phyloP scores from a whole-genome alignment of 2,113 vertebrate species.

The Gymnorhina tibicen region DNA sequence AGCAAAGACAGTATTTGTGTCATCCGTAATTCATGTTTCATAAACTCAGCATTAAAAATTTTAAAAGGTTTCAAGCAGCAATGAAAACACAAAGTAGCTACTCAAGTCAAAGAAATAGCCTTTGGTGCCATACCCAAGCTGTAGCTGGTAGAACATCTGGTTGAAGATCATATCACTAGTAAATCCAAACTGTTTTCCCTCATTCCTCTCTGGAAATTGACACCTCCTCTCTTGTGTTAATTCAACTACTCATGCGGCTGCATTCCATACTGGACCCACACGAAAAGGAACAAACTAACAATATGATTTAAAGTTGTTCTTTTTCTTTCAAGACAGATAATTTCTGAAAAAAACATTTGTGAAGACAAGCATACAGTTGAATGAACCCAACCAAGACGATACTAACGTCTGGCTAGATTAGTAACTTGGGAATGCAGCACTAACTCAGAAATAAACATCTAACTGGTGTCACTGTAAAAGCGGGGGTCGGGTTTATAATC shows the following conservation, averaged over 20 bases:
- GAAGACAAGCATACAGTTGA: neutral
- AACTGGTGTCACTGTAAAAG: neutral
- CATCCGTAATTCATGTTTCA: neutral
- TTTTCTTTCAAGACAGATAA: neutral
- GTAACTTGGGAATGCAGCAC: neutral
- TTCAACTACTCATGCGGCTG: neutral
- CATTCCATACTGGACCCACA: neutral
- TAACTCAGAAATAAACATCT: neutral
- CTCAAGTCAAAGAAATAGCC: neutral
- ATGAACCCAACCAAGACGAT: neutral
- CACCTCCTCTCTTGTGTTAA: neutral
- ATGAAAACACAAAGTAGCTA: neutral
- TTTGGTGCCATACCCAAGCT: neutral
- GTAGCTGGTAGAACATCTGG: neutral
- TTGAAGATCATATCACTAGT: neutral
- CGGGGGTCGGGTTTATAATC: neutral
- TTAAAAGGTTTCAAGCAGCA: neutral
- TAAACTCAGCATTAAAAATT: neutral
- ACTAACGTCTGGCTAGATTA: neutral
- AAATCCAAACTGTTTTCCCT: neutral
- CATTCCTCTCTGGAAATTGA: neutral
- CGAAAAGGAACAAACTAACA: neutral
- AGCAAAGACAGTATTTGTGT: neutral
- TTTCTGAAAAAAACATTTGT: neutral
- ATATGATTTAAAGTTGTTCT: neutral